phyloP scores from a whole-genome alignment of 2,797 vertebrate genomes.

The Cryptoblepharus egeriae region DNA sequence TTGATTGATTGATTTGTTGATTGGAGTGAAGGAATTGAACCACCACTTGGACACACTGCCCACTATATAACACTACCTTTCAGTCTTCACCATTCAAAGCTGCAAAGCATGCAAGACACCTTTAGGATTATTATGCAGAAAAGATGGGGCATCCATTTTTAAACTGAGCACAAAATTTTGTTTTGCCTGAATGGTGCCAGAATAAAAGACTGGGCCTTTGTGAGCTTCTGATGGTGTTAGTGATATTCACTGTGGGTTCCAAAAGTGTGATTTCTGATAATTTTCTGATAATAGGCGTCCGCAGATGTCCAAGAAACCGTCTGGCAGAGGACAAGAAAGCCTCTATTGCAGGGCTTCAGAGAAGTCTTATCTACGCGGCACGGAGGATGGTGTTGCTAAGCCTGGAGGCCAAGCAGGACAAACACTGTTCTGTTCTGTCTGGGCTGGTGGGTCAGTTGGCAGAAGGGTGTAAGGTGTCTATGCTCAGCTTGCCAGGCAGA shows the following conservation, averaged over 20 bases:
- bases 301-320: background rate
- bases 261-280: background rate
- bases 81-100: background rate
- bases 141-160: too few species aligned
- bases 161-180: too few species aligned
- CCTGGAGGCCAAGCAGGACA: background rate
- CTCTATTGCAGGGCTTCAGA: background rate
- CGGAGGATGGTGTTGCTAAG: background rate
- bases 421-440: background rate
- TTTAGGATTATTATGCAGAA: too few species aligned
- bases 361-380: background rate
- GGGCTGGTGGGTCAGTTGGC: background rate
- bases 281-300: background rate
- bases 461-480: constrained; percentile 26
- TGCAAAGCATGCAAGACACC: too few species aligned
- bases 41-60: background rate
- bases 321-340: background rate
- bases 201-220: too few species aligned
- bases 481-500: constrained; percentile 29
- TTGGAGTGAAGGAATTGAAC: too few species aligned
- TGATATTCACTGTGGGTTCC: too few species aligned
- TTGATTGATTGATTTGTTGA: too few species aligned
- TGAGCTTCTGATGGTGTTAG: too few species aligned
- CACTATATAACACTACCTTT: too few species aligned
- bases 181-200: too few species aligned